Percentiles rank a stretch among this genome's conserved stretches.
Evolutionary conservation across 2,113 vertebrate genomes (phyloP).

Genomic region (Motacilla tschutschensis): DNA sequence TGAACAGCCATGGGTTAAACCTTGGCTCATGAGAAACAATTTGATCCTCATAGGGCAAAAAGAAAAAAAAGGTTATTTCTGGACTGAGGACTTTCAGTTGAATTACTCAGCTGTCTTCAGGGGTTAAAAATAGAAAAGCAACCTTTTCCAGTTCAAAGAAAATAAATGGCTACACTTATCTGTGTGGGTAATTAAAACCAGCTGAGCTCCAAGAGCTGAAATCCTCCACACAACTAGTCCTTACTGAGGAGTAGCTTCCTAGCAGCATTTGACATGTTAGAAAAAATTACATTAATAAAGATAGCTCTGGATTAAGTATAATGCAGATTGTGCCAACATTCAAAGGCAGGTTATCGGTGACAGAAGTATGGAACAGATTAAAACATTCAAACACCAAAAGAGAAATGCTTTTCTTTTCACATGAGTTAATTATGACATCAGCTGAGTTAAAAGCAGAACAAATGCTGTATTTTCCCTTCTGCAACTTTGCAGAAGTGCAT

Average conservation of each 20-base stretch:
- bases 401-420: neutral
- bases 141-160: slow-evolving; percentile 50
- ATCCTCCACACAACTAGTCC: neutral
- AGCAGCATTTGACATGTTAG: neutral
- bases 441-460: neutral
- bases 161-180: slow-evolving; percentile 55
- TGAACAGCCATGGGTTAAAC: neutral
- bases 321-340: neutral
- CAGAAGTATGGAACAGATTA: neutral
- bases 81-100: neutral
- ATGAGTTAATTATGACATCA: neutral
- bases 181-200: slow-evolving; percentile 44
- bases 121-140: slow-evolving; percentile 60
- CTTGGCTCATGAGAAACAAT: neutral
- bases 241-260: neutral
- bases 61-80: slow-evolving; percentile 13
- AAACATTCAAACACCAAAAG: neutral
- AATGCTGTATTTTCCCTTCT: slow-evolving; percentile 1
- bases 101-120: slow-evolving; percentile 17
- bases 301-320: neutral
- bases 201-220: slow-evolving; percentile 17
- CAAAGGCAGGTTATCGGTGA: neutral
- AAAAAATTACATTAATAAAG: slow-evolving; percentile 12
- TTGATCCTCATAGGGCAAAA: neutral
- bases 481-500: neutral